These are phyloP conservation scores for Drosophila lacteicornis DNA, from an alignment of 1,140 invertebrate genomes.

Conservation along the genomic window DNA sequence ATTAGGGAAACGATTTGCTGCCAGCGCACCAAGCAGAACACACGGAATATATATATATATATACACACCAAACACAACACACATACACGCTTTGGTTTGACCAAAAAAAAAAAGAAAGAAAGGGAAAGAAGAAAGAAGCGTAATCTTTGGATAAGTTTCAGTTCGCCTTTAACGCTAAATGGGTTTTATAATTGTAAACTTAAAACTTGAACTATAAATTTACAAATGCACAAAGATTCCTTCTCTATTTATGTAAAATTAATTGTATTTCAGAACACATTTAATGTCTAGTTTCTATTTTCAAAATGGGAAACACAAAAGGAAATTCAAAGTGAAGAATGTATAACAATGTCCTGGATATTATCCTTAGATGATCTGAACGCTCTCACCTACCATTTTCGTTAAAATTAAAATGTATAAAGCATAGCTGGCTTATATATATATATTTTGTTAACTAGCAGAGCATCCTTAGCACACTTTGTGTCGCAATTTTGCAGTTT, in stretches of 20 bases:
- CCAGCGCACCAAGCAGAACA: constrained; percentile 45
- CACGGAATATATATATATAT: constrained; percentile 14
- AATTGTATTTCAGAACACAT: not conserved
- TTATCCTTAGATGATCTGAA: constrained; percentile 5
- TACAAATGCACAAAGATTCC: constrained; percentile 3
- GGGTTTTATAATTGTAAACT: not conserved
- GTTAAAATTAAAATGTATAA: constrained; percentile 16
- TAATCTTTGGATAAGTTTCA: constrained; percentile 36
- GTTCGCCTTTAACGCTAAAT: constrained; percentile 4
- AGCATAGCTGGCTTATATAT: constrained; percentile 51
- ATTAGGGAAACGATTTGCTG: constrained; percentile 40
- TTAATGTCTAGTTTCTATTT: constrained; percentile 3
- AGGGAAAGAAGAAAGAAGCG: not conserved
- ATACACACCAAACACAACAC: not conserved
- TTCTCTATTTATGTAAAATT: not conserved
- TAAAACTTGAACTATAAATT: not conserved
- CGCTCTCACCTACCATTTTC: not conserved
- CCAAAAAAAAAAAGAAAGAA: not conserved
- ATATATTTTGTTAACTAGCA: constrained; percentile 78
- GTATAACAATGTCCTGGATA: not conserved
- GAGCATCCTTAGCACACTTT: constrained; percentile 31
- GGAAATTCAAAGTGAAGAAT: not conserved
- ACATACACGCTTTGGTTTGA: constrained; percentile 4
- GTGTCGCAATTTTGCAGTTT: constrained; percentile 48
- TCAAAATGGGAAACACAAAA: constrained; percentile 3